Base-by-base conservation (phyloP, 2,888 invertebrate genomes). In the Ochropleura leucogaster region DNA sequence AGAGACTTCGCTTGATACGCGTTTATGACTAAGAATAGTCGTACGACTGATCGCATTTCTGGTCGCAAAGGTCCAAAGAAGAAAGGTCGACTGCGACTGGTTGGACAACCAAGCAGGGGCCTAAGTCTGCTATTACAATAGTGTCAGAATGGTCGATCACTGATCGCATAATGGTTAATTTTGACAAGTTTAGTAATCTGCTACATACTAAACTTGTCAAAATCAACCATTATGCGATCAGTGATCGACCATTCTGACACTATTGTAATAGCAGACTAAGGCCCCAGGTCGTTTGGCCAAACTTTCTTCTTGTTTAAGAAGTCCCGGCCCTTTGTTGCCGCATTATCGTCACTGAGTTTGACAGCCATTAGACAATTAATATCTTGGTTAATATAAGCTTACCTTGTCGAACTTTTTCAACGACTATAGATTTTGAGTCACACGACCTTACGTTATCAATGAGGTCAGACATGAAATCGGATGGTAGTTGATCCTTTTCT, bases 391-490 rank as follows among this genome's bases (percentile, higher is more conserved):
- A 0, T 8, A 18, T 7, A 8, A 9, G 4, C 47, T 49, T 42
- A 75, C 75, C 75, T 60, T 60, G 12, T 80, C n/a, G 40, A 18
- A 75, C 20, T 42, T 2, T 60, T 60, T 12, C 60, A 47, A 75
- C 7, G 7, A 75, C 51, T 53, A 7, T 51, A 47, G 51, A 53
- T 20, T 53, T 75, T n/a, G 46, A 73, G 53, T 30, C n/a, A 73
- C n/a, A 16, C 5, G 60, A 20, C 60, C 12, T 30, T 12, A 75
- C 12, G 47, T 16, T 72, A 9, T 47, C 73, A 16, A 73, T n/a
- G 47, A 75, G 47, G 0, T 75, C 60, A n/a, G 42, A 12, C 80
- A 75, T 47, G 12, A 75, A 75, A 30, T 75, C 47, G 0, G 46
- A 7, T 1, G 75, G 75, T 16, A 75, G 51, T 14, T 80, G 40